Base-by-base conservation (phyloP, 2,888 invertebrate genomes). In the Limenitis camilla region DNA sequence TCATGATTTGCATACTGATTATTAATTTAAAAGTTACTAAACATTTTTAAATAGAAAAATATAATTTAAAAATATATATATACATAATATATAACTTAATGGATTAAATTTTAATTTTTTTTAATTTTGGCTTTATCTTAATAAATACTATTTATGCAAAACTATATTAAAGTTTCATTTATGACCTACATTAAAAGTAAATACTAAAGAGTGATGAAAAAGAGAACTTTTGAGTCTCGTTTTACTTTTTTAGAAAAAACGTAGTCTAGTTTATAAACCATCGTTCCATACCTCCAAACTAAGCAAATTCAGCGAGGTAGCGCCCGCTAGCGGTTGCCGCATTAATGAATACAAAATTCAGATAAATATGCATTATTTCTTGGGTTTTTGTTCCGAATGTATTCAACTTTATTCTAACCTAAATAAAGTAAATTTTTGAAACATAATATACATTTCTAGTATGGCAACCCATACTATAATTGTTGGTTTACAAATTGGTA, bases 271-370 rank as follows among this genome's bases (percentile, higher is more conserved):
- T 10, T 30, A 5, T 29, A 28, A 30, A 10, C 10, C 11, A 35
- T 10, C 29, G 28, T 45, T 29, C 29, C 36, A 11, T 45, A 45
- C 11, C 11, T 29, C 35, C 8, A 6, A 11, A 36, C 35, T 36
- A 45, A 44, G 29, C 29, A 36, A 36, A 45, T 45, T 28, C 36
- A 27, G 28, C 28, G 33, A 4, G 28, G 28, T 9, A 6, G n/a
- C n/a, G 28, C 11, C 44, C n/a, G n/a, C n/a, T n/a, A n/a, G 29
- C 29, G 10, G 9, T 29, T 5, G 35, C 9, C 42, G 32, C 27
- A 7, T 32, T 44, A 44, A 44, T 35, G 44, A 44, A 44, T 35
- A 28, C 35, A 28, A 28, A 44, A 28, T 44, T 44, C 28, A 35
- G 33, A 43, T 32, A 43, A 35, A 44, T 35, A 29, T 27, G 28